Conservation (phyloP, 1,140 invertebrate genomes). For the Melipona quadrifasciata region DNA sequence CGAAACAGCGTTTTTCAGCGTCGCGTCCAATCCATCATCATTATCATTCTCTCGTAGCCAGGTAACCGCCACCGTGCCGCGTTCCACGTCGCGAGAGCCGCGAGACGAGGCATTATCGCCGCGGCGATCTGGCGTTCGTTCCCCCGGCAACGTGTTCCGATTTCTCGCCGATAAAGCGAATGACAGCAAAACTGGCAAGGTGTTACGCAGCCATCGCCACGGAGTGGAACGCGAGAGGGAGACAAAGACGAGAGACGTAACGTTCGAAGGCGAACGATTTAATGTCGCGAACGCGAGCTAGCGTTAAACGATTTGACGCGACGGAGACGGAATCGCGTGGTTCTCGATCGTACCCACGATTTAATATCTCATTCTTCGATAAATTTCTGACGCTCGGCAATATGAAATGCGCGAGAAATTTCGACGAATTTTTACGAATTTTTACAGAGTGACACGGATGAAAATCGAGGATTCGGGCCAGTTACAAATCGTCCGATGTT, state of each 20-base stretch:
- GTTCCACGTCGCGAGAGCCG: constrained; percentile 15
- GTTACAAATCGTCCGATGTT: not conserved
- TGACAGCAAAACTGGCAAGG: constrained; percentile 26
- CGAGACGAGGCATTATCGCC: constrained; percentile 51
- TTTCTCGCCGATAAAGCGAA: constrained; percentile 61
- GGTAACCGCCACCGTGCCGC: constrained; percentile 37
- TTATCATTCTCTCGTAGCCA: constrained; percentile 32
- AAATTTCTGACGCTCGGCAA: constrained; percentile 4
- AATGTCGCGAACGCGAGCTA: constrained; percentile 7
- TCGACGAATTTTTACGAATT: not conserved
- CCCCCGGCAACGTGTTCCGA: constrained; percentile 52
- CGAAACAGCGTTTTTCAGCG: constrained; percentile 27
- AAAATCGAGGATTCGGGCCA: not conserved
- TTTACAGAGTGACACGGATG: not conserved
- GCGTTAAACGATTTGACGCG: too few species aligned
- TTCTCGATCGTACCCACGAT: not conserved
- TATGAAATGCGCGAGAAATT: not conserved
- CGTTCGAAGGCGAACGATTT: constrained; percentile 14
- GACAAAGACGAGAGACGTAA: not conserved
- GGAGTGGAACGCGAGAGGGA: not conserved
- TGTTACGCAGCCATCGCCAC: not conserved
- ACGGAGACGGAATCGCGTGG: constrained; percentile 7
- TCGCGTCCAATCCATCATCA: constrained; percentile 39
- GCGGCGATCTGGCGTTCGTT: constrained; percentile 45
- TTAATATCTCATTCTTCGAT: constrained; percentile 20